Evolutionary conservation across 2,888 invertebrate species (phyloP), one percentile per base, ranked within the genome.

Genomic region (Ophion obscuratus): DNA sequence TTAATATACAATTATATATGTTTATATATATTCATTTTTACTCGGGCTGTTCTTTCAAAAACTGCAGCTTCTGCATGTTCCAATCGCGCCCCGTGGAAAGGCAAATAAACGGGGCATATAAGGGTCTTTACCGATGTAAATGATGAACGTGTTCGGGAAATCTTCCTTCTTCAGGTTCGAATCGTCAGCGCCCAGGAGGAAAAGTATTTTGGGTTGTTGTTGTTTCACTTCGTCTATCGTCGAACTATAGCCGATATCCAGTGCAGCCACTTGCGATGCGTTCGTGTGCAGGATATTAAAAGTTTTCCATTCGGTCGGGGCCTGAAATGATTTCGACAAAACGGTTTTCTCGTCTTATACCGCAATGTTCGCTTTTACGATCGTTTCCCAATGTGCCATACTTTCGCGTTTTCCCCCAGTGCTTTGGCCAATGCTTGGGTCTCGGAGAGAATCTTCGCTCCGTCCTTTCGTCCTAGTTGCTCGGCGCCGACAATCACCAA

Each of bases 211-310:
- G 0, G 98, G 98, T 24, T 97, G 96, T 64, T 92, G 93, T 5
- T 95, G 94, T 88, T 97, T 95, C 3, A 96, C 95, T 83, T 94
- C 94, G 77, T 95, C 95, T 1, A 96, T 97, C 20, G 87, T 78
- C 0, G 98, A 96, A 89, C 96, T 96, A 95, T 99, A 99, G 78
- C 99, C 99, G 87, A 99, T 94, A 95, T 99, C 99, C 81, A 99
- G 95, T 3, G 99, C 99, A 17, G 99, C 99, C 75, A 98, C 99
- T 95, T 98, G 97, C 1, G 97, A 97, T 10, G 98, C 98, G 85
- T 98, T 98, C 91, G 98, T 97, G 92, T 99, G 99, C 44, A 99
- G 95, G 27, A 99, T 96, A 94, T 99, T 99, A 91, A 99, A 95
- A 1, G 99, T 97, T 95, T 97, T 96, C 96, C 97, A 97, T 75